phyloP scores from a whole-genome alignment of 2,113 vertebrate genomes.

The Otocyon megalotis region DNA sequence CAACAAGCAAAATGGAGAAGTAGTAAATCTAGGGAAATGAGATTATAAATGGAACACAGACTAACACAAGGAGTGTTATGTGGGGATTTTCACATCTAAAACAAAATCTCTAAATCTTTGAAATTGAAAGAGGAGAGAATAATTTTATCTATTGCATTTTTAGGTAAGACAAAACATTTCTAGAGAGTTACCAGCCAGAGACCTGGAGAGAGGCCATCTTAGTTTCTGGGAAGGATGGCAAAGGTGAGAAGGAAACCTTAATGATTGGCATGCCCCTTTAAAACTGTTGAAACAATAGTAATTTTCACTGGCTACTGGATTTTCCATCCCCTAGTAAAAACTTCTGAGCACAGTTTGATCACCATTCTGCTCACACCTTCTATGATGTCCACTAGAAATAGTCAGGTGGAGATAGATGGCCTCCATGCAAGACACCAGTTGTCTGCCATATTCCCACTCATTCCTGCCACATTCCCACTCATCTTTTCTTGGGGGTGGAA shows the following conservation, averaged over 20 bases:
- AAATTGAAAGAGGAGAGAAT: background rate
- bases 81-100: background rate
- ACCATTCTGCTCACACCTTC: background rate
- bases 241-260: background rate
- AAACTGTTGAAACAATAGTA: background rate
- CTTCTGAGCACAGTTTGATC: background rate
- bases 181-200: background rate
- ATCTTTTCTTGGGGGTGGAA: background rate
- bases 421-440: background rate
- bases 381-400: background rate
- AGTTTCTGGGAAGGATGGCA: background rate
- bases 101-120: background rate
- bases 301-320: background rate
- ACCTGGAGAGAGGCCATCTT: background rate
- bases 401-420: background rate
- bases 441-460: background rate
- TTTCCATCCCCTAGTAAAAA: background rate
- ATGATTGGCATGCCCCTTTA: background rate
- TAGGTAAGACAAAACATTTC: background rate
- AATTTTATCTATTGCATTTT: background rate
- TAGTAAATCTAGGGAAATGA: constrained; percentile 38
- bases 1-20: background rate
- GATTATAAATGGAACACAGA: background rate
- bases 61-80: background rate
- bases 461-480: background rate